Base-by-base conservation (phyloP, 2,113 vertebrate species). In the Perognathus longimembris region DNA sequence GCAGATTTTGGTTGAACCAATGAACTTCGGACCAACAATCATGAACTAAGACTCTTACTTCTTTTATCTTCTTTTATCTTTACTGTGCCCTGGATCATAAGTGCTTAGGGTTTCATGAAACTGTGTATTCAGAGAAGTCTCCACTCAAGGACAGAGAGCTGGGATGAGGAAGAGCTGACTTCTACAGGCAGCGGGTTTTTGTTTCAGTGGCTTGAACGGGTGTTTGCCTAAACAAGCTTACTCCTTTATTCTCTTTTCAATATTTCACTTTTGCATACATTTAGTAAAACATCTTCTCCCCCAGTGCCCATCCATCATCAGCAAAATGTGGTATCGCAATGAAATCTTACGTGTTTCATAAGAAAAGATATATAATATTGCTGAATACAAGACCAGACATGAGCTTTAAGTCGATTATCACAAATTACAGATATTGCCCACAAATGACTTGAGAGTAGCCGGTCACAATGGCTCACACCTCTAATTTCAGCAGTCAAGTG, bases 311-410 rank as follows among this genome's bases (percentile, higher is more conserved):
- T 28, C 36, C 20, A 10, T 61, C 59, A 7, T 26, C 1, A 86
- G 78, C 28, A 17, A 30, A 63, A 50, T 42, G 17, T 8, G 15
- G 3, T 26, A 17, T 70, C 74, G 15, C 1, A 26, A 30, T 12
- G 15, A 34, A 63, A 80, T 54, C 50, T 17, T 57, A 7, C 1
- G 59, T 30, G 34, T 17, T 5, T 0, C 17, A 42, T 73, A 54
- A 69, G 40, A 67, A 82, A 45, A 17, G 7, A 14, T 21, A 59
- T 20, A 7, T 10, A 7, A 1, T 22, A 9, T 8, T 38, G 63
- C 81, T 8, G 38, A 0, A 0, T 32, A 21, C 2, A 24, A 5
- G 4, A 42, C 12, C n/a, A 30, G 7, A n/a, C 9, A 30, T 1
- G 1, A 54, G 9, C 3, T 26, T 89, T 42, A 59, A 70, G 85